These are phyloP conservation scores for Paradisaea rubra DNA, from an alignment of 2,113 vertebrate genomes.

Conservation along the genomic window DNA sequence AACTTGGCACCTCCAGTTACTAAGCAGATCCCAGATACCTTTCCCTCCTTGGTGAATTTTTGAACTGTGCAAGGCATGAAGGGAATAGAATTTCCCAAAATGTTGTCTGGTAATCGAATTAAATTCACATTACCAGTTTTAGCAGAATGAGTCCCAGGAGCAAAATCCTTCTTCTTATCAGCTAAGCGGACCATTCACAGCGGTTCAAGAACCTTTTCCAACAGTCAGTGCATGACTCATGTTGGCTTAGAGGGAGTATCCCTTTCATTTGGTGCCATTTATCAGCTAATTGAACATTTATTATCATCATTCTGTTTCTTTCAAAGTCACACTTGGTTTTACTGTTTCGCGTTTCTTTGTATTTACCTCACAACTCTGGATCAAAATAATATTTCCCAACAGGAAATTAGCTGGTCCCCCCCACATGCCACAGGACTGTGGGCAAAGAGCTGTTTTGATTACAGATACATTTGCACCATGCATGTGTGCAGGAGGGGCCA, in stretches of 20 bases:
- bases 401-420: background rate
- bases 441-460: background rate
- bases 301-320: background rate
- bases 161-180: background rate
- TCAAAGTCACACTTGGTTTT: background rate
- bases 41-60: background rate
- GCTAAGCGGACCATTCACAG: background rate
- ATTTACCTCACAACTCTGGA: background rate
- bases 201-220: background rate
- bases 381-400: background rate
- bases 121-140: background rate
- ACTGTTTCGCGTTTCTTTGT: background rate
- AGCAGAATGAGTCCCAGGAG: background rate
- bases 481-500: background rate
- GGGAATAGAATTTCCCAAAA: background rate
- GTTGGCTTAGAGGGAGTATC: background rate
- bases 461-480: rapidly evolving
- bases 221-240: background rate
- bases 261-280: background rate
- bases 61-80: background rate
- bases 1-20: background rate
- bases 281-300: background rate
- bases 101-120: background rate
- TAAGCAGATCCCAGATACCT: background rate
- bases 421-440: background rate